These are phyloP conservation scores for Corvus hawaiiensis DNA, from an alignment of 2,113 vertebrate species.

Conservation along the genomic window DNA sequence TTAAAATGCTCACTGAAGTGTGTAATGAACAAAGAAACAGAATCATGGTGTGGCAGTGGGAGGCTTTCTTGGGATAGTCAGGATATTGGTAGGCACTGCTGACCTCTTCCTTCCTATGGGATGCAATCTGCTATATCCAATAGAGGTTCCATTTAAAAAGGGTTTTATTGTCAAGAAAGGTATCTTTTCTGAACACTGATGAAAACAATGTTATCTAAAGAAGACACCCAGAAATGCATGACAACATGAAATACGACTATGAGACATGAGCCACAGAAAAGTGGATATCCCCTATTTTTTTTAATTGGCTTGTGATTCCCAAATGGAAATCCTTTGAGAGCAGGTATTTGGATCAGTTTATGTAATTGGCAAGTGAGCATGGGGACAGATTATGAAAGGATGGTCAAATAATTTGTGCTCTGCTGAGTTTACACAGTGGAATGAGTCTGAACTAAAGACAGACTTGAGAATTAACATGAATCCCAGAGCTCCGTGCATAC, in stretches of 20 bases:
- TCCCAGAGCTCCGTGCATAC: slow-evolving; percentile 57
- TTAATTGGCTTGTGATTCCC: slow-evolving; percentile 41
- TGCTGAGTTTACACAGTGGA: slow-evolving; percentile 62
- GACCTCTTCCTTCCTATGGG: neutral
- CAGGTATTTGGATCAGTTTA: slow-evolving; percentile 62
- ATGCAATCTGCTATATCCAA: neutral
- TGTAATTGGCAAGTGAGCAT: slow-evolving; percentile 47
- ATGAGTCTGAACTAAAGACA: slow-evolving; percentile 64
- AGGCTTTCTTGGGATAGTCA: neutral
- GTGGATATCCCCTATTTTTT: neutral
- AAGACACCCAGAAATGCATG: neutral
- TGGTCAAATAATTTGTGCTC: slow-evolving; percentile 67
- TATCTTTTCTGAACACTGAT: neutral
- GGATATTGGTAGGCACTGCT: neutral
- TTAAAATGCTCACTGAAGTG: neutral
- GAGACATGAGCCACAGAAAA: neutral
- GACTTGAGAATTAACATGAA: slow-evolving; percentile 62
- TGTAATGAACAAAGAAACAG: neutral
- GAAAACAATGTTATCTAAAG: neutral
- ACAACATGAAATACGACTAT: neutral
- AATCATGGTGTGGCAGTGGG: neutral
- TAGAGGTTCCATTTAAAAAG: neutral
- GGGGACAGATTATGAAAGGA: slow-evolving; percentile 64
- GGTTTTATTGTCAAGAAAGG: neutral
- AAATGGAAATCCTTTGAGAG: slow-evolving; percentile 8